Base-by-base conservation (phyloP, 2,113 vertebrate species). In the Protobothrops flavoviridis region DNA sequence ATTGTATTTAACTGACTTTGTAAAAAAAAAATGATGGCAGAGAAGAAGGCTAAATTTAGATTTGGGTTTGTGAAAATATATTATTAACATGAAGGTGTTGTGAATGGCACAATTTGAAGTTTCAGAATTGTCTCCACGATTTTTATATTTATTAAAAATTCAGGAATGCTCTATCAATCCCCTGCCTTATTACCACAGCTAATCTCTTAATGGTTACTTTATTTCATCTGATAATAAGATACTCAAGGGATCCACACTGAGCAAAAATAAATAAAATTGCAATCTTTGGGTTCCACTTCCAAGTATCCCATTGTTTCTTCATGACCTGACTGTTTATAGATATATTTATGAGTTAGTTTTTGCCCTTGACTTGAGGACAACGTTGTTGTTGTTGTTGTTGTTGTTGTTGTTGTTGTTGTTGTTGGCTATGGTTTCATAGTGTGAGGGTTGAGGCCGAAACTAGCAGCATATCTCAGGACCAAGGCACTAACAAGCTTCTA, bases 1-100 rank as follows among this genome's bases (percentile, higher is more conserved):
- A 92, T 89, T 91, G 11, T 21, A 0, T 85, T 92, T 94, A 59
- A 21, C 3, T 87, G 8, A 57, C 29, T 95, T 93, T 69, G 45
- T 2, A 85, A 45, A 33, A 24, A 52, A 33, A 29, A 20, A 17
- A 74, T 90, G 85, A 17, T 17, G n/a, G 48, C 13, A 20, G 5
- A 1, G 10, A 69, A 53, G 48, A 20, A 48, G 11, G 26, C 33
- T 91, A 33, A 87, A n/a, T 3, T 61, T 89, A 2, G 53, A 81
- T 59, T 61, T 56, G 9, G 7, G 39, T 17, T 69, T 4, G 23
- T 69, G 56, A 64, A 88, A 94, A 85, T 88, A 24, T 24, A 45
- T 15, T 48, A 87, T 64, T 5, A 69, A 88, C n/a, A 33, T 88
- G 24, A n/a, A 24, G 3, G 7, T 85, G 53, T 56, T 81, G 53